Conservation (phyloP, 2,888 invertebrate species). For the Pollenia griseotomentosa region DNA sequence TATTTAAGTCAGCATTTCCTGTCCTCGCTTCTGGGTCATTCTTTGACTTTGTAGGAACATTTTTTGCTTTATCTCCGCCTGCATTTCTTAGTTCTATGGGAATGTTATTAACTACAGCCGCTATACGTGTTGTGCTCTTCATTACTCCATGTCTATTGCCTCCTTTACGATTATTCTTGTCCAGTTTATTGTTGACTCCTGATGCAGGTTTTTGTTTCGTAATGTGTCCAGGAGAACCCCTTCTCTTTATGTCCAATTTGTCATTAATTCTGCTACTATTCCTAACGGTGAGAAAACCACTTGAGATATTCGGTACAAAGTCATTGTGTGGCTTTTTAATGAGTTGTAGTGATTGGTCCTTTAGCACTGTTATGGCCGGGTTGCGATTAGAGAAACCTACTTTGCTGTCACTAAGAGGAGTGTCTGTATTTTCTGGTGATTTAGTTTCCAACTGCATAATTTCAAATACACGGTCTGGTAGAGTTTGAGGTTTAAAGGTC, state of each 20-base stretch:
- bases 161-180: slow-evolving; percentile 76
- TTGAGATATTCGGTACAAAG: slow-evolving; percentile 77
- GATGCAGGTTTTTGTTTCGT: slow-evolving; percentile 76
- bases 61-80: slow-evolving; percentile 15
- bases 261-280: slow-evolving; percentile 85
- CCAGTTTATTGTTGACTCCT: slow-evolving; percentile 81
- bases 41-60: neutral
- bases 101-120: slow-evolving; percentile 82
- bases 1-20: slow-evolving; percentile 3
- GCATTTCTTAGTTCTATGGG: slow-evolving; percentile 81
- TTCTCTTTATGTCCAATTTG: slow-evolving; percentile 86
- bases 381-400: slow-evolving; percentile 79
- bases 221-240: slow-evolving; percentile 83
- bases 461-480: slow-evolving; percentile 76
- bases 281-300: slow-evolving; percentile 78
- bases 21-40: slow-evolving; percentile 65
- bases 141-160: slow-evolving; percentile 73
- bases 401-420: slow-evolving; percentile 77
- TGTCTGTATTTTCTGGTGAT: slow-evolving; percentile 55
- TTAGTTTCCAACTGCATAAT: slow-evolving; percentile 69
- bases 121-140: slow-evolving; percentile 77
- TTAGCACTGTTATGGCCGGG: slow-evolving; percentile 50
- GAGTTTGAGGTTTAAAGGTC: slow-evolving; percentile 47
- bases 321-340: slow-evolving; percentile 76
- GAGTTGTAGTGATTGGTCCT: slow-evolving; percentile 13